Evolutionary conservation across 2,888 invertebrate genomes (phyloP), one percentile per base, ranked within the genome.

Genomic region (Drosophila multiciliata): DNA sequence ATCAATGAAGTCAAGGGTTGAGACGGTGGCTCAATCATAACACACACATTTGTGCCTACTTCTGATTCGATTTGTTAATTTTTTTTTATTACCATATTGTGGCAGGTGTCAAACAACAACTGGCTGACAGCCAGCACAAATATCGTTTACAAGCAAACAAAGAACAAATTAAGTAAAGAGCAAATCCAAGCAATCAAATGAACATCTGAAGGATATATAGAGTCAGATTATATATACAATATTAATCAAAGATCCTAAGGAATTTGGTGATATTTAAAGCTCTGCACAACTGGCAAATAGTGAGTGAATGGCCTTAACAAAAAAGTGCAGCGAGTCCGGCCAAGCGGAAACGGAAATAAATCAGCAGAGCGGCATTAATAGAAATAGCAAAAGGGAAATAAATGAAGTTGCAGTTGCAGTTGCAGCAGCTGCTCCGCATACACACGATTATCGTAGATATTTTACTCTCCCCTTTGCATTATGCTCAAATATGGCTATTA

Each of bases 401-500:
- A 70, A 64, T 64, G 54, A 65, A 69, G 75, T 52, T 80, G 63
- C 66, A 62, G 36, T 62, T 32, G 38, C 38, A 32, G 36, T 42
- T 26, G 55, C 53, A 54, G 61, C 68, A 65, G 54, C 64, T 66
- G 73, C 65, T 74, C 72, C 70, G 52, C 66, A 77, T 71, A 78
- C 66, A 26, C 23, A 49, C 45, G 49, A 65, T 48, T 45, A 68
- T 73, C 71, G 86, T 90, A 82, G 73, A 90, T 82, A 82, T 90
- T 90, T 82, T 85, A 78, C 74, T 50, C 45, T 50, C 2, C n/a
- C 6, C 9, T 20, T 59, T 68, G 35, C 40, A 55, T 57, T 26
- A 49, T 69, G 49, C 55, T 87, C 73, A 82, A 88, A 76, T 73
- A 88, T 86, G 83, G 89, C 87, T 90, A 89, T 90, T 90, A 86